A percentile compares a stretch with the other conserved stretches of the same genome.
These are phyloP conservation scores for Cichlasoma orientale DNA, from an alignment of 2,797 vertebrate genomes.

Conservation along the genomic window DNA sequence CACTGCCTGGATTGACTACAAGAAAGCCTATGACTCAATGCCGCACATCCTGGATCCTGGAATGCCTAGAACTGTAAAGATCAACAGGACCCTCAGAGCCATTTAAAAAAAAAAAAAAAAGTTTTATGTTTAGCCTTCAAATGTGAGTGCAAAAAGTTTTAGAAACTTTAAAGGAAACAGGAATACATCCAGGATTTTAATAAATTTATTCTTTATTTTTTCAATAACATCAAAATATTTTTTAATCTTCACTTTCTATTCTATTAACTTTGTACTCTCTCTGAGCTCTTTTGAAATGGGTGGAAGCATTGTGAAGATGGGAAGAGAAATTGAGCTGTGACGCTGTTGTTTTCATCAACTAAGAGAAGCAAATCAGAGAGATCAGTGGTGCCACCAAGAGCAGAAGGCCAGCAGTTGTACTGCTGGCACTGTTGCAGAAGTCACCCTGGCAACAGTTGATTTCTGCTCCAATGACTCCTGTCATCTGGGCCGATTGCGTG, in stretches of 20 bases:
- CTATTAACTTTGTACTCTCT: not conserved
- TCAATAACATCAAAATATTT: not conserved
- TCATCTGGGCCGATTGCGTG: fast-evolving
- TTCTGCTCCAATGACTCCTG: fast-evolving
- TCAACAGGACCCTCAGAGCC: too few relatives aligned
- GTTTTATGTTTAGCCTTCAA: not conserved
- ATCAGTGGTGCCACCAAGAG: slow-evolving; percentile 48
- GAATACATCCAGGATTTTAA: not conserved
- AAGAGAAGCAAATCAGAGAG: slow-evolving; percentile 14
- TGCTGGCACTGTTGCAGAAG: slow-evolving; percentile 52
- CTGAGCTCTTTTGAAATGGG: not conserved
- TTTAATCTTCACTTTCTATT: too few relatives aligned
- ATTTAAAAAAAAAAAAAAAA: too few relatives aligned
- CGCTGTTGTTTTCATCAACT: not conserved
- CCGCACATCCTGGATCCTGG: too few relatives aligned
- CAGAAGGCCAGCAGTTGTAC: slow-evolving; percentile 22
- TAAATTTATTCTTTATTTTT: not conserved
- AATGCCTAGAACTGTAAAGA: too few relatives aligned
- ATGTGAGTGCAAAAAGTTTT: too few relatives aligned
- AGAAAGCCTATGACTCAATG: too few relatives aligned
- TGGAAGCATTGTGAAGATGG: not conserved
- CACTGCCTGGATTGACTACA: too few relatives aligned
- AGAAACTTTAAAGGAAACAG: not conserved
- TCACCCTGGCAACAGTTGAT: slow-evolving; percentile 12
- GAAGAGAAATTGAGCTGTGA: not conserved